Base-by-base conservation (phyloP, 53 echinoderm and acorn worm species). In the Arbacia lixula region DNA sequence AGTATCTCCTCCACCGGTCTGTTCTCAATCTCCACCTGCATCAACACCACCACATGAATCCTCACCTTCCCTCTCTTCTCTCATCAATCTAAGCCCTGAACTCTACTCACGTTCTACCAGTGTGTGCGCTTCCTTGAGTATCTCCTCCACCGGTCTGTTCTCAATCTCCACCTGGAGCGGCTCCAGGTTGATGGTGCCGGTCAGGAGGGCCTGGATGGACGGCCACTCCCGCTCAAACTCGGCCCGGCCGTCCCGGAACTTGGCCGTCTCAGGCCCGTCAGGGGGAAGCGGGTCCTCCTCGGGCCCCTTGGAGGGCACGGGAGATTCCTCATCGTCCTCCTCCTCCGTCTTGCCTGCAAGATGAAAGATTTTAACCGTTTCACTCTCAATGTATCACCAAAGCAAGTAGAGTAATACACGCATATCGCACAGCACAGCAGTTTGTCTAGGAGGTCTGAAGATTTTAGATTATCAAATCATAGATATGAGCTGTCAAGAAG, bases 161-260 rank as follows among this genome's bases (percentile, higher is more conserved):
- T 99, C 94, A 19, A 94, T 92, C 27, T 99, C 99, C 5, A 99
- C 83, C 51, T 51, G 6, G 39, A 99, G 63, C 2, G 99, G 99
- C 36, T 99, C 99, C 40, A 99, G 68, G 42, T 91, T 93, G 53
- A 93, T 76, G 36, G 92, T 95, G 2, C 94, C 99, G 0, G 99
- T 95, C 32, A 99, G 84, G 29, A 95, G 53, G 35, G 94, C 99
- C 71, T 94, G 94, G 36, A 99, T 90, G 2, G 94, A 88, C 1
- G 94, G 99, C 99, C 99, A 99, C 56, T 99, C 99, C 31, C 91
- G 80, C 85, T 99, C 99, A 92, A 92, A 99, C 1, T 94, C 94
- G 27, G 51, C 87, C 75, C 99, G 60, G 27, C 36, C 67, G 20
- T 99, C 99, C 79, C 89, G 92, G 69, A 91, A 99, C 85, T 87